phyloP scores from a whole-genome alignment of 2,113 vertebrate genomes.

The Scalopus aquaticus region DNA sequence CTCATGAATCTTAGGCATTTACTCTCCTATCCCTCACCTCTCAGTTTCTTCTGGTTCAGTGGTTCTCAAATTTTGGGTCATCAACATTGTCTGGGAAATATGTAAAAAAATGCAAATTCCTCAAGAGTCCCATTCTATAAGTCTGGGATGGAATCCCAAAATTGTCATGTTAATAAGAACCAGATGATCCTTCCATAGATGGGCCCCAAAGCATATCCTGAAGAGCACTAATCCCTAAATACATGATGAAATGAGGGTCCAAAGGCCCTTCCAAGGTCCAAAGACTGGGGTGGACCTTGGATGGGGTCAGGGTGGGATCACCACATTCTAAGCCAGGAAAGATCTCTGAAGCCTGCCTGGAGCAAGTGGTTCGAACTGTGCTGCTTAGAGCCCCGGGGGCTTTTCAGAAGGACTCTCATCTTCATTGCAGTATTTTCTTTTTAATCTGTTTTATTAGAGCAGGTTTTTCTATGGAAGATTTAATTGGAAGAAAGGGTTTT shows the following conservation, averaged over 20 bases:
- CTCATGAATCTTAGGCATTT: neutral
- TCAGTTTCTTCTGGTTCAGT: neutral
- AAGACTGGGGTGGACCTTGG: neutral
- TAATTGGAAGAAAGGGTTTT: neutral
- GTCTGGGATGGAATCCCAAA: neutral
- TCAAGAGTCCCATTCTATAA: neutral
- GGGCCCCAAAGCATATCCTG: neutral
- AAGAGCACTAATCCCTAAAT: neutral
- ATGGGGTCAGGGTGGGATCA: neutral
- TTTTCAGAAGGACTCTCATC: neutral
- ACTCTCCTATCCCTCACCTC: neutral
- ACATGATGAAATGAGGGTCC: no score
- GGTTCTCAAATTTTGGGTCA: neutral
- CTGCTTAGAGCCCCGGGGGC: neutral
- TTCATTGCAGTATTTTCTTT: neutral
- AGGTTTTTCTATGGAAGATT: neutral
- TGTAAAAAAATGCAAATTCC: neutral
- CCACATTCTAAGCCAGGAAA: neutral
- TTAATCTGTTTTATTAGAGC: neutral
- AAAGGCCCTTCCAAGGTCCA: neutral
- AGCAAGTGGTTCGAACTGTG: neutral
- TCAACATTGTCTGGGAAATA: neutral
- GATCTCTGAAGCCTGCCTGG: neutral
- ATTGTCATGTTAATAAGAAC: neutral
- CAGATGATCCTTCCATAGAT: neutral